These are phyloP conservation scores for Hemithea aestivaria DNA, from an alignment of 2,888 invertebrate genomes.

Conservation along the genomic window DNA sequence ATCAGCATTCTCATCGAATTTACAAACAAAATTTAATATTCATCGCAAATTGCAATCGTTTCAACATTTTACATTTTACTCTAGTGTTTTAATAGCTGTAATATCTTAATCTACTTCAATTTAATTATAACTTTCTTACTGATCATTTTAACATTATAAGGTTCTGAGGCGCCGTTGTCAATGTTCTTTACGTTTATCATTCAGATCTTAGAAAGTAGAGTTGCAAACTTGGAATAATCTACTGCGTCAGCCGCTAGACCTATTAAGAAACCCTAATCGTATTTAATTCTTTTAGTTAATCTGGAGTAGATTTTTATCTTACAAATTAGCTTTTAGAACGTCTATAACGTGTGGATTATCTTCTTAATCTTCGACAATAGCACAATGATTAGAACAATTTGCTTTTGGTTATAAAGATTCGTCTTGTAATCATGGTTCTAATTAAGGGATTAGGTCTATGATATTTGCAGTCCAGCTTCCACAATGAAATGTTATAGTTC, in stretches of 20 bases:
- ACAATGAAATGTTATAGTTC: slow-evolving; percentile 31
- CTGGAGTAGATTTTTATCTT: no score
- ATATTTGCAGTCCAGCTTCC: no score
- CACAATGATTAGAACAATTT: no score
- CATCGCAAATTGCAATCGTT: background rate
- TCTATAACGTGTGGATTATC: no score
- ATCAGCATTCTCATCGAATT: slow-evolving; percentile 1
- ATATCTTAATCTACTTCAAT: slow-evolving; percentile 3
- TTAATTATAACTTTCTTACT: slow-evolving; percentile 9
- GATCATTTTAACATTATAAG: slow-evolving; percentile 21
- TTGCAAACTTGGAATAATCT: slow-evolving; percentile 11
- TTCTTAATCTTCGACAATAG: no score
- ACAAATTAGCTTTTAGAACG: no score
- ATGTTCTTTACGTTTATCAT: slow-evolving; percentile 22
- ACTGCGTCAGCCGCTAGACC: background rate
- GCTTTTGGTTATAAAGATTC: no score
- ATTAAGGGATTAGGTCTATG: no score
- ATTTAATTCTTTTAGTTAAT: no score
- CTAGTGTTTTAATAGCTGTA: background rate
- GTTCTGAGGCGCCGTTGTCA: slow-evolving; percentile 28
- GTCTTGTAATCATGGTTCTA: no score
- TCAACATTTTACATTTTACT: slow-evolving; percentile 6
- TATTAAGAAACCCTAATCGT: no score
- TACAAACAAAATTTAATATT: background rate
- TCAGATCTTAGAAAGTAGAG: slow-evolving; percentile 28